Percentiles rank a stretch among this genome's conserved stretches.
Evolutionary conservation across 2,888 invertebrate genomes (phyloP).

Genomic region (Romanomermis culicivorax): DNA sequence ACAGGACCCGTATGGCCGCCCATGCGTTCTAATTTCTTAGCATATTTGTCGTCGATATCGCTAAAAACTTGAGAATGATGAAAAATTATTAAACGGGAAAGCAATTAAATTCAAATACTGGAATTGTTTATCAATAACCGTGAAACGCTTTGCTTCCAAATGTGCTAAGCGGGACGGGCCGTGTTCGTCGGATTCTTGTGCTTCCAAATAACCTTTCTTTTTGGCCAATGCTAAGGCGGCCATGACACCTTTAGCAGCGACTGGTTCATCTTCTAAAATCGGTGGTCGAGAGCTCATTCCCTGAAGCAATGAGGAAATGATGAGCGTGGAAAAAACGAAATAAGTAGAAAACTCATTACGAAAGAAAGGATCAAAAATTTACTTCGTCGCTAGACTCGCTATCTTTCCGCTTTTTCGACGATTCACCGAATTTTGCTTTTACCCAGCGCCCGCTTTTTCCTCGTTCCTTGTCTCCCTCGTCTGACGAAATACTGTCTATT

Average conservation of each 20-base stretch:
- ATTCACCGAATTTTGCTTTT: not conserved
- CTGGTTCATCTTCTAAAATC: constrained; percentile 40
- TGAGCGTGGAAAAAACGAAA: no score
- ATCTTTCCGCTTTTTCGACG: no score
- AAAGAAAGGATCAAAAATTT: no score
- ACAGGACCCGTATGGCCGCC: constrained; percentile 22
- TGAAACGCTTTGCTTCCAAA: constrained; percentile 6
- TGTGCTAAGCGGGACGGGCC: not conserved
- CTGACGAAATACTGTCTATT: no score
- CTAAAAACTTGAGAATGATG: constrained; percentile 12
- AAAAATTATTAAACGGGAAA: no score
- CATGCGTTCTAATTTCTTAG: constrained; percentile 26
- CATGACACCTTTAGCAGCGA: constrained; percentile 69
- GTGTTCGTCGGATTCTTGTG: constrained; percentile 48
- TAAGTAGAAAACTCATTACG: no score
- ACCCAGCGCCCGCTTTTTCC: not conserved
- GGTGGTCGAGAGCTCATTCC: not conserved
- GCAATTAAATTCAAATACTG: no score
- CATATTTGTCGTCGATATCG: constrained; percentile 28
- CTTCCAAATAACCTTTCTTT: constrained; percentile 74
- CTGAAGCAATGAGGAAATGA: no score
- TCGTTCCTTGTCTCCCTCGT: not conserved
- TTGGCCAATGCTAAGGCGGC: constrained; percentile 70
- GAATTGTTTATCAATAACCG: constrained; percentile 12
- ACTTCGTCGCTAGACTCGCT: no score